These are phyloP conservation scores for Spatulosminthurus flaviceps DNA, from an alignment of 2,888 invertebrate species.

Conservation along the genomic window DNA sequence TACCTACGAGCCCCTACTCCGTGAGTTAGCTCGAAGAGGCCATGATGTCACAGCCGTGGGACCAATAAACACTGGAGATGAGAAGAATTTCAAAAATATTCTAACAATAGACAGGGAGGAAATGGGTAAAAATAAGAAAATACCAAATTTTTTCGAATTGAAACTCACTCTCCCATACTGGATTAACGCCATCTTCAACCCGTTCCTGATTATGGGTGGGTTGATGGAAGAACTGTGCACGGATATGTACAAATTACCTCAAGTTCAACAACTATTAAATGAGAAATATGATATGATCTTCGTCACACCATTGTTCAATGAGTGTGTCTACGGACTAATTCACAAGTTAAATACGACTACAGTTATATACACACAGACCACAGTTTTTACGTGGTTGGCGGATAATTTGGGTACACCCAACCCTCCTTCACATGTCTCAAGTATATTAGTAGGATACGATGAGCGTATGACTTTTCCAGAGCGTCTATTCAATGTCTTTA, in stretches of 20 bases:
- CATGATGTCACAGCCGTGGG: constrained; percentile 60
- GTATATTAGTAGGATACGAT: background rate
- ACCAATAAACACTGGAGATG: constrained; percentile 57
- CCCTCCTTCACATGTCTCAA: constrained; percentile 48
- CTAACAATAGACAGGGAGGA: too few relatives aligned
- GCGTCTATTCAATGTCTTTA: constrained; percentile 36
- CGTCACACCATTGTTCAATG: constrained; percentile 42
- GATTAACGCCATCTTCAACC: background rate
- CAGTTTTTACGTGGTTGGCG: background rate
- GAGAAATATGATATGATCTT: constrained; percentile 49
- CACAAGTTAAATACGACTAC: constrained; percentile 38
- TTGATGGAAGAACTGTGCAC: background rate
- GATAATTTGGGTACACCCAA: constrained; percentile 30
- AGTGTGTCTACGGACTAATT: constrained; percentile 45
- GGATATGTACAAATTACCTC: constrained; percentile 14
- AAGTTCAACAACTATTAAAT: constrained; percentile 36
- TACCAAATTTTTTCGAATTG: constrained; percentile 38
- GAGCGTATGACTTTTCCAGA: constrained; percentile 46
- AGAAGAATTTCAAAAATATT: constrained; percentile 40
- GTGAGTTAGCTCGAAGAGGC: background rate
- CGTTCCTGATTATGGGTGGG: constrained; percentile 12
- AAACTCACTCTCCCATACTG: background rate
- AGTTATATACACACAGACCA: constrained; percentile 30
- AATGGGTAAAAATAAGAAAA: too few relatives aligned
- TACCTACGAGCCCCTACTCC: constrained; percentile 10